A percentile compares a stretch with the other conserved stretches of the same genome.
phyloP scores from a whole-genome alignment of 2,888 invertebrate species.

The Ctena decussata region DNA sequence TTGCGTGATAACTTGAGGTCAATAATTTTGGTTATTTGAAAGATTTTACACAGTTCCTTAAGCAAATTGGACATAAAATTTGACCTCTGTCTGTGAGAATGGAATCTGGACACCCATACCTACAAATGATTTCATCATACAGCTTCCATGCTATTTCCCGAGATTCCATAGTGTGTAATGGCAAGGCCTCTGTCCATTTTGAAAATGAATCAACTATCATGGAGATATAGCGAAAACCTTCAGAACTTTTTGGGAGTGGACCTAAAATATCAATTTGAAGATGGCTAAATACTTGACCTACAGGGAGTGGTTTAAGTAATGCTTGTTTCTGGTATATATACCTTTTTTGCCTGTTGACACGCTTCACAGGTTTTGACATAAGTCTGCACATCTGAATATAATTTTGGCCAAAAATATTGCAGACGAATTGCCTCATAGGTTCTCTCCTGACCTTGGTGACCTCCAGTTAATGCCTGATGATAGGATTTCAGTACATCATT shows the following conservation, averaged over 20 bases:
- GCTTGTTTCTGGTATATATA: constrained; percentile 20
- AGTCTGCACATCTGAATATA: constrained; percentile 26
- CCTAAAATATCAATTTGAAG: constrained; percentile 55
- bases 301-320: constrained; percentile 39
- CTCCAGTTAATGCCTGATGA: constrained; percentile 36
- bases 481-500: constrained; percentile 35
- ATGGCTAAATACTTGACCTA: constrained; percentile 30
- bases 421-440: constrained; percentile 34
- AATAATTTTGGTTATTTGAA: constrained; percentile 20
- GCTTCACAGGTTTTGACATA: constrained; percentile 31
- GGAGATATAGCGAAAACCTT: constrained; percentile 51
- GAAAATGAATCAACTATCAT: constrained; percentile 54
- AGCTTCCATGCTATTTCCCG: constrained; percentile 35
- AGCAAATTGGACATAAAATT: constrained; percentile 49
- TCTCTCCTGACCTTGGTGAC: constrained; percentile 32
- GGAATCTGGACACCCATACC: constrained; percentile 33
- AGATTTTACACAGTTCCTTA: constrained; percentile 38
- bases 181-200: constrained; percentile 60
- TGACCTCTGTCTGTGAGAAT: constrained; percentile 54
- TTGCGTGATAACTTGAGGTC: constrained; percentile 38
- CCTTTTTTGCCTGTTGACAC: constrained; percentile 25
- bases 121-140: constrained; percentile 46
- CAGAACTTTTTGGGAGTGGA: constrained; percentile 33
- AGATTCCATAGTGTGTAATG: constrained; percentile 47
- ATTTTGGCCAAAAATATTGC: constrained; percentile 37